Base-by-base conservation (phyloP, 2,888 invertebrate genomes). In the Nudaria mundana region DNA sequence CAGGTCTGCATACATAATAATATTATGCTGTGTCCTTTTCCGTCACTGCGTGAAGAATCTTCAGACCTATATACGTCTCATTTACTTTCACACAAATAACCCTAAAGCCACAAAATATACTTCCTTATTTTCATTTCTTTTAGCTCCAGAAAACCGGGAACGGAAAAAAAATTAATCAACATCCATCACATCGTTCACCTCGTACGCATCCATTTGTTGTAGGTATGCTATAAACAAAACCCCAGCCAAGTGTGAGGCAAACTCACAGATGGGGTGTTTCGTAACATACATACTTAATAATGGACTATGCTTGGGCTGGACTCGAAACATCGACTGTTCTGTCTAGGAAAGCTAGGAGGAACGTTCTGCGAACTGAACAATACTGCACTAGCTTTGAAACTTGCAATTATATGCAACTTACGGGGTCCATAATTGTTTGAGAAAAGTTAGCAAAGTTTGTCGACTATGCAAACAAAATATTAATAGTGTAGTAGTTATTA, bases 141-240 rank as follows among this genome's bases (percentile, higher is more conserved):
- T 40, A 40, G 34, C 30, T 30, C 40, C 31, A 37, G 42, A 44
- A 50, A 45, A 39, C 40, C 40, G 34, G 51, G 30, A 44, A 54
- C 52, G 44, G 28, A 25, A 44, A 48, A 47, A 56, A 57, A 49
- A 59, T 59, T 57, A 59, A 57, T 59, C 56, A 52, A 30, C 60
- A 57, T 57, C 56, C 47, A 57, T 57, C 56, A 56, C 32, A 28
- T 36, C 14, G 41, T 40, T 56, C 53, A 59, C 53, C 56, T 59
- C 41, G 44, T 43, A 48, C 52, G 29, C 36, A 30, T 49, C 46
- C 56, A 56, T 59, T 59, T 52, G 47, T 48, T 44, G 32, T 33
- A n/a, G n/a, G n/a, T n/a, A 14, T 20, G 37, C 47, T 41, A 52
- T 55, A 51, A 55, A 51, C 56, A 53, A 53, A 48, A 20, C 5